These are phyloP conservation scores for Nezara viridula DNA, from an alignment of 2,888 invertebrate genomes.

Conservation along the genomic window DNA sequence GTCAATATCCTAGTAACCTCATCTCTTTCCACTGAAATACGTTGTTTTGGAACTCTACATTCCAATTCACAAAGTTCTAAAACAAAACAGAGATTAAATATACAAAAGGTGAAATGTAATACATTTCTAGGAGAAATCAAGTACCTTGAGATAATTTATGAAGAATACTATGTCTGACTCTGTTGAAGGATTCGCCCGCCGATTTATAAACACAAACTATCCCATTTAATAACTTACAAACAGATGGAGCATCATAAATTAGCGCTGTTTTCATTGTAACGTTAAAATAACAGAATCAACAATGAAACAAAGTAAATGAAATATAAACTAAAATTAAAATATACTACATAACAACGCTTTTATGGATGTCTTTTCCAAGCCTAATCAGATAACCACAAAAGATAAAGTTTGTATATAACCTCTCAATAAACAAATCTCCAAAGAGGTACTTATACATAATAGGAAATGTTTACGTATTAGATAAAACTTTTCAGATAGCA, in stretches of 20 bases:
- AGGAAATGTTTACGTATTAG: too few relatives aligned
- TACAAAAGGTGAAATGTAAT: background rate
- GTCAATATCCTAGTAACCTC: slow-evolving; percentile 74
- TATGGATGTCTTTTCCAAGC: background rate
- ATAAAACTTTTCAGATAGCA: too few relatives aligned
- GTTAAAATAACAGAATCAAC: background rate
- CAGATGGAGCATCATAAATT: slow-evolving; percentile 67
- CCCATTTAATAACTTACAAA: slow-evolving; percentile 81
- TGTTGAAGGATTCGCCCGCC: slow-evolving; percentile 69
- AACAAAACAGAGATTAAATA: slow-evolving; percentile 59
- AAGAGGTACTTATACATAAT: too few relatives aligned
- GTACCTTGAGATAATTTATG: slow-evolving; percentile 61
- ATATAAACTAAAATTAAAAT: background rate
- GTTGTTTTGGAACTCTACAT: slow-evolving; percentile 73
- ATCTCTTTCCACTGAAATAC: slow-evolving; percentile 76
- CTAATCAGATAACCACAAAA: background rate
- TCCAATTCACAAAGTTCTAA: slow-evolving; percentile 81
- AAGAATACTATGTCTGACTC: slow-evolving; percentile 54
- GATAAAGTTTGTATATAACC: background rate
- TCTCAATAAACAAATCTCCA: background rate
- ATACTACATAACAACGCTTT: background rate
- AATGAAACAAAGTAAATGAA: background rate
- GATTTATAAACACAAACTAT: slow-evolving; percentile 86
- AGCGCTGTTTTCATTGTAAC: slow-evolving; percentile 46
- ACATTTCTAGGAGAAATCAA: background rate